Percentiles rank a stretch among this genome's conserved stretches.
Evolutionary conservation across 2,888 invertebrate genomes (phyloP).

Genomic region (Drepana falcataria): DNA sequence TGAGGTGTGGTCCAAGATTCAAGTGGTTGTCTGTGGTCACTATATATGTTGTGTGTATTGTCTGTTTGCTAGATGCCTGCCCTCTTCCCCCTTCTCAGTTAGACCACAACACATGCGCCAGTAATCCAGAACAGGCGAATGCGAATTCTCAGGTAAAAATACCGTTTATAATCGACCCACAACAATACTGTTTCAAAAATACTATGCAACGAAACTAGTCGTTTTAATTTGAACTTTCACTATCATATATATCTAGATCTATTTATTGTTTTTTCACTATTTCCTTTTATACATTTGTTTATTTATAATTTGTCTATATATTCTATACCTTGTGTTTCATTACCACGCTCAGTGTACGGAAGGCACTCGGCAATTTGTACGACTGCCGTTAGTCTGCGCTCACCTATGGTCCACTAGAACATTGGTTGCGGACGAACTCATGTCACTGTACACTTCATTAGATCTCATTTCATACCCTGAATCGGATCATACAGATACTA

Average conservation of each 20-base stretch:
- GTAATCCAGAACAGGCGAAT: conserved; percentile 84
- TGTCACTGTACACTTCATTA: conserved; percentile 58
- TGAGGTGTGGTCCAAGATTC: conserved; percentile 78
- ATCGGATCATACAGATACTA: conserved; percentile 67
- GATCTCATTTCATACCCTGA: conserved; percentile 64
- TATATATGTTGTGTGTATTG: conserved; percentile 87
- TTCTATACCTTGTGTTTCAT: conserved; percentile 45
- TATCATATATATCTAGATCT: conserved; percentile 66
- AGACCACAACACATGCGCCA: conserved; percentile 90
- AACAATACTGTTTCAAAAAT: conserved; percentile 69
- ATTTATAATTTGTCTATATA: conserved; percentile 32
- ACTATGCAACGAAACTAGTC: conserved; percentile 74
- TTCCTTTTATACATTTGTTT: conserved; percentile 57
- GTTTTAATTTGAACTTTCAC: conserved; percentile 70
- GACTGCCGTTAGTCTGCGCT: conserved; percentile 31
- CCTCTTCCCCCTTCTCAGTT: conserved; percentile 91
- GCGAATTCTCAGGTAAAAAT: conserved; percentile 83
- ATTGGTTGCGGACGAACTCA: conserved; percentile 25
- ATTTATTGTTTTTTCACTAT: conserved; percentile 62
- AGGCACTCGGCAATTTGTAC: conserved; percentile 35
- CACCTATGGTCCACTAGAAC: conserved; percentile 35
- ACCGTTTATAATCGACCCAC: conserved; percentile 75
- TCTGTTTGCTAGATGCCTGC: conserved; percentile 97
- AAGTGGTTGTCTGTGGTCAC: conserved; percentile 78
- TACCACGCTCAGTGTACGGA: conserved; percentile 64